These are phyloP conservation scores for Allophyes oxyacanthae DNA, from an alignment of 2,888 invertebrate species.

Conservation along the genomic window DNA sequence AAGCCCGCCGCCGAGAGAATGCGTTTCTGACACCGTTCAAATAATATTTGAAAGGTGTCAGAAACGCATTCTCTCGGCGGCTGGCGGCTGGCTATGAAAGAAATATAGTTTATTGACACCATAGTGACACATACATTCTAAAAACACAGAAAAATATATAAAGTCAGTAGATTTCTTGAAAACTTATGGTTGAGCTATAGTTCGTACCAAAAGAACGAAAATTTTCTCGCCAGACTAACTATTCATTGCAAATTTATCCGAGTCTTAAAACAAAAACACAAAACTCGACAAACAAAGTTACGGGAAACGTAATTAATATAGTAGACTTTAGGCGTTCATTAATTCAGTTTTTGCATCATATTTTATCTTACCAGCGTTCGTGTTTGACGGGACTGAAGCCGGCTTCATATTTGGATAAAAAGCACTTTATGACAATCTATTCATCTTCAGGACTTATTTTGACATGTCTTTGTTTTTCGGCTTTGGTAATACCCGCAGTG, in stretches of 20 bases:
- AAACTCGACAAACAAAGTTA: conserved; percentile 50
- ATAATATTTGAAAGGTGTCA: no score
- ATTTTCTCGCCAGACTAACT: conserved; percentile 22
- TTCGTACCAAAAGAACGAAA: conserved; percentile 7
- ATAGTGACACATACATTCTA: no score
- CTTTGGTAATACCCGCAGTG: conserved; percentile 14
- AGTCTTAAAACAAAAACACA: conserved; percentile 38
- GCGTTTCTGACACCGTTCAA: no score
- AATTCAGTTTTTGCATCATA: conserved; percentile 59
- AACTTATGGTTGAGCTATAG: background rate
- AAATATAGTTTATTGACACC: no score
- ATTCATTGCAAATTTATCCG: conserved; percentile 24
- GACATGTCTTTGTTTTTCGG: conserved; percentile 45
- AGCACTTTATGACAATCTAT: conserved; percentile 45
- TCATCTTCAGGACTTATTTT: conserved; percentile 45
- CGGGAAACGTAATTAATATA: conserved; percentile 53
- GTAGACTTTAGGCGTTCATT: conserved; percentile 53
- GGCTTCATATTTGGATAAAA: conserved; percentile 38
- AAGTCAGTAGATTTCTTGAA: no score
- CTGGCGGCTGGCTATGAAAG: no score
- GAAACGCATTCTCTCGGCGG: no score
- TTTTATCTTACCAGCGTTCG: conserved; percentile 52
- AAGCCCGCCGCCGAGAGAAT: no score
- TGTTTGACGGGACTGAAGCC: conserved; percentile 45
- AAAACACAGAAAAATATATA: no score